Conservation (phyloP, 2,113 vertebrate species). For the Oceanites oceanicus region DNA sequence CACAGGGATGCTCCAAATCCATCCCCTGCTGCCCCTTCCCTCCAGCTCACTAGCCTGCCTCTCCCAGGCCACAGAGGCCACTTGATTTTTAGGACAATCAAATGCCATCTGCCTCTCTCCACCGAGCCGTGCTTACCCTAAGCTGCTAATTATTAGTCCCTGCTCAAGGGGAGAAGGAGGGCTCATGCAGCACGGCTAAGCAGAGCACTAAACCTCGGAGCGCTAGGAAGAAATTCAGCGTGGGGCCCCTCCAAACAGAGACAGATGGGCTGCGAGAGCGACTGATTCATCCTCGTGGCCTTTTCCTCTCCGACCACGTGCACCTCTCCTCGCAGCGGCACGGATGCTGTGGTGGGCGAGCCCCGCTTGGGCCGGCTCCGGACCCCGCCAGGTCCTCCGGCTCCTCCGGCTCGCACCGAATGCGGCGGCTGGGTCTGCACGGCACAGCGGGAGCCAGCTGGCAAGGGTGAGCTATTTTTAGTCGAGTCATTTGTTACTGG, state of each 20-base stretch:
- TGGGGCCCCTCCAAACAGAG: constrained; percentile 8
- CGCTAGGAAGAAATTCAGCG: neutral
- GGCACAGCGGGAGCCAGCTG: neutral
- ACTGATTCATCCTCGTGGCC: constrained; percentile 62
- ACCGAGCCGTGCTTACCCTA: neutral
- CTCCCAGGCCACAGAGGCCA: neutral
- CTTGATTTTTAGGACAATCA: neutral
- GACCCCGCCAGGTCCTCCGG: neutral
- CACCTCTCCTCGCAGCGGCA: neutral
- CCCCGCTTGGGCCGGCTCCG: neutral
- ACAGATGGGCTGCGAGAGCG: constrained; percentile 48
- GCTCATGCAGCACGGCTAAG: neutral
- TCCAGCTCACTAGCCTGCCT: neutral
- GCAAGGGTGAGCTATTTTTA: neutral
- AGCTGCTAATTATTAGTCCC: neutral
- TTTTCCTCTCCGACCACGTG: constrained; percentile 44
- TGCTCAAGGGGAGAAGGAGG: neutral
- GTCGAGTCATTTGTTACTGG: neutral
- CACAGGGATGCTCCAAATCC: neutral
- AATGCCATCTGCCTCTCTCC: neutral
- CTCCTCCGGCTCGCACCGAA: neutral
- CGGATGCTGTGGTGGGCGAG: neutral
- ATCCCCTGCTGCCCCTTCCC: neutral
- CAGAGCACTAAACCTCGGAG: neutral
- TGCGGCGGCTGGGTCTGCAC: accelerated